phyloP scores from a whole-genome alignment of 2,888 invertebrate genomes.

The Rhagium mordax region DNA sequence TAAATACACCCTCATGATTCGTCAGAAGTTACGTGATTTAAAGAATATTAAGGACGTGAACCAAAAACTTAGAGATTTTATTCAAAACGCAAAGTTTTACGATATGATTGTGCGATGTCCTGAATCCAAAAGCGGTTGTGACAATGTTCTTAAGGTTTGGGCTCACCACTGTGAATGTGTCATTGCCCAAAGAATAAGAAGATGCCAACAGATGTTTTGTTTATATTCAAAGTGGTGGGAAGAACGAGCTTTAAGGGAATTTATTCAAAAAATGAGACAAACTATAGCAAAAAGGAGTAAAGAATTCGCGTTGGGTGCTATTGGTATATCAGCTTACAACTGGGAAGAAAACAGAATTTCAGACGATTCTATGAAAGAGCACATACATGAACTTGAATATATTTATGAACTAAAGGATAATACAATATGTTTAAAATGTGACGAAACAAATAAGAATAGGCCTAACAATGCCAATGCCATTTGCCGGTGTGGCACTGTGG shows the following conservation, averaged over 20 bases:
- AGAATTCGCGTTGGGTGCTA: constrained; percentile 74
- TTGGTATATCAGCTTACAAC: constrained; percentile 73
- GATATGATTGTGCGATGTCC: constrained; percentile 40
- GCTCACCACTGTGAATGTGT: constrained; percentile 74
- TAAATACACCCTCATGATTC: constrained; percentile 55
- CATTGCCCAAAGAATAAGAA: constrained; percentile 75
- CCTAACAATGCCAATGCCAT: constrained; percentile 41
- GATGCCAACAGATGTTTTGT: constrained; percentile 77
- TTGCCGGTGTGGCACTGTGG: constrained; percentile 48
- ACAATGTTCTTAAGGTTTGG: constrained; percentile 72
- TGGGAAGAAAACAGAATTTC: constrained; percentile 77
- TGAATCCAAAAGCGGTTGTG: constrained; percentile 66
- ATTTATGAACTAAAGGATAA: constrained; percentile 72
- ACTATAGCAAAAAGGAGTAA: constrained; percentile 70
- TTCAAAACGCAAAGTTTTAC: constrained; percentile 50
- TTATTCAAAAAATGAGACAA: constrained; percentile 70
- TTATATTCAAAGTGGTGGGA: constrained; percentile 78
- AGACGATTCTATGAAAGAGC: constrained; percentile 73
- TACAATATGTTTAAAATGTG: constrained; percentile 72
- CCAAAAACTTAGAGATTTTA: constrained; percentile 48
- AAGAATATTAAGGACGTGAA: constrained; percentile 49
- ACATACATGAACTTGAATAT: constrained; percentile 75
- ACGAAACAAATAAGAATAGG: constrained; percentile 53
- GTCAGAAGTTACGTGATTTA: constrained; percentile 53
- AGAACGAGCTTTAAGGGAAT: constrained; percentile 73